Evolutionary conservation across 2,888 invertebrate genomes (phyloP), one percentile per base, ranked within the genome.

Genomic region (Alentia gelatinosa): DNA sequence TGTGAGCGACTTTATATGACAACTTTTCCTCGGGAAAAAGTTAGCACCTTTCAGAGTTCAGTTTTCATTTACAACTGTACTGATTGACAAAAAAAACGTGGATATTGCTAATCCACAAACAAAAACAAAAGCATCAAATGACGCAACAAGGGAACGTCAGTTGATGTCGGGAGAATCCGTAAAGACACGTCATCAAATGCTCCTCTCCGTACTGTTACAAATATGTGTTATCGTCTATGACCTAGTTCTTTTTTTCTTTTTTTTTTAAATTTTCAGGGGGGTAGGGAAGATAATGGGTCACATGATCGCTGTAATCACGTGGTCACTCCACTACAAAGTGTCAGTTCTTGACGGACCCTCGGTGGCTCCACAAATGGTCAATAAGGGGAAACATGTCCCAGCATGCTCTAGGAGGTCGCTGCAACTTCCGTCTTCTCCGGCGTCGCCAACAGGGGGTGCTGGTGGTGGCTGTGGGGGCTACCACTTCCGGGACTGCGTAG

Each of bases 331-430:
- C 50, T 42, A 86, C 86, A 86, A 86, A 86, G 86, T 86, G 86
- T 86, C 86, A 86, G 50, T 86, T 50, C 50, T 86, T 86, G 86
- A 86, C 1, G 86, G 86, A 50, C 47, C 86, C 86, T 86, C 50
- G 86, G 86, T 86, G 86, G 50, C 86, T 86, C 86, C 86, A 86
- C 86, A 79, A 15, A 86, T 86, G 35, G 86, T 86, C 86, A 86
- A 50, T 86, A 50, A 47, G 86, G 42, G 42, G 86, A 86, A 26
- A 86, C 86, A 86, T 86, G 86, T 23, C 47, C 86, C 86, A 86
- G 86, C 86, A 86, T 86, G 35, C 86, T 86, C 86, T 86, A 86
- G 86, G 47, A 86, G 86, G 86, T 86, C 26, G 86, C 86, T 40
- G 86, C 33, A 26, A 86, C 47, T 35, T 86, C 86, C 7, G 86